phyloP scores from a whole-genome alignment of 2,113 vertebrate species.

The Lamprologus tigripictilis region DNA sequence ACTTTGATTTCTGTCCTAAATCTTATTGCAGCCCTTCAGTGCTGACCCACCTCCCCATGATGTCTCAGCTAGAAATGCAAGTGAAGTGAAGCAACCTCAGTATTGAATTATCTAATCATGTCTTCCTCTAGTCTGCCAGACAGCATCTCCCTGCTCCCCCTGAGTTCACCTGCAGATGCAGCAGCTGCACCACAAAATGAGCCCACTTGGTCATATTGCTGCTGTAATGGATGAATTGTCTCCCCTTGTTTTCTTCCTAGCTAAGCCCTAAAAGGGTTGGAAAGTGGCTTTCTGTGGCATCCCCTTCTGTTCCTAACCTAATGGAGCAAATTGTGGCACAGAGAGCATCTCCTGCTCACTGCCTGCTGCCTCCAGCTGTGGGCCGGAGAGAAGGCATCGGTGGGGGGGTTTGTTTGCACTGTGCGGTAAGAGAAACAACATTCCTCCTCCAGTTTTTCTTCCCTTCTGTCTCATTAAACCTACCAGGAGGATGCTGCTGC shows the following conservation, averaged over 20 bases:
- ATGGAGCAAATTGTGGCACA: not conserved
- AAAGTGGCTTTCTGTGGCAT: constrained; percentile 7
- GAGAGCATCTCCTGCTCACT: not conserved
- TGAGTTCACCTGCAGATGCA: not conserved
- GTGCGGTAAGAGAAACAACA: not conserved
- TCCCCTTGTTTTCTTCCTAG: not conserved
- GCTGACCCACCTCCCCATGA: not conserved
- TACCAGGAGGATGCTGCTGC: constrained; percentile 3
- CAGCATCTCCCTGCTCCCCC: not conserved
- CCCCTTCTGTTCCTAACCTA: constrained; percentile 9
- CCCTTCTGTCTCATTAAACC: constrained; percentile 33
- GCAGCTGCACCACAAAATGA: constrained; percentile 9
- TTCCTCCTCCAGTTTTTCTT: constrained; percentile 16
- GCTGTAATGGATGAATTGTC: constrained; percentile 2
- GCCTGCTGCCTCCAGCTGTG: not conserved
- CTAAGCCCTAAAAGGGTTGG: not conserved
- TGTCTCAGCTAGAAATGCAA: not conserved
- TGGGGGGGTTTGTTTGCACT: not conserved
- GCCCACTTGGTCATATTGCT: not conserved
- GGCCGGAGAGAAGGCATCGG: not conserved
- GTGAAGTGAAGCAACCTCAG: not conserved
- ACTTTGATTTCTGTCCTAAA: not conserved
- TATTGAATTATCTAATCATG: not conserved
- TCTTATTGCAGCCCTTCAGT: not conserved
- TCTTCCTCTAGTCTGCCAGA: not conserved